Percentiles rank a stretch among this genome's conserved stretches.
Conservation (phyloP, 2,113 vertebrate species). For the Tragelaphus imberbis region DNA sequence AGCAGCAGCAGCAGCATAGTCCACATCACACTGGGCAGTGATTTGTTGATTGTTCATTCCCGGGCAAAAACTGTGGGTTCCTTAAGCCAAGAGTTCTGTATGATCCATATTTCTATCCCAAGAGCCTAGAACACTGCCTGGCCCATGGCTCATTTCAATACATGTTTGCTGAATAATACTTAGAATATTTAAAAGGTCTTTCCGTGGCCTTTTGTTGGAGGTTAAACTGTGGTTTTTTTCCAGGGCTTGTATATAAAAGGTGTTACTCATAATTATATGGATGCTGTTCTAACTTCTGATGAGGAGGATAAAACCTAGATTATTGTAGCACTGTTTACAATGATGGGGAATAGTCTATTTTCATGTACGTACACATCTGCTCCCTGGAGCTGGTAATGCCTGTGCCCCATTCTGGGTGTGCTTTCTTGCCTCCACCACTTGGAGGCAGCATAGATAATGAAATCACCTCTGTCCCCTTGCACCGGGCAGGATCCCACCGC, state of each 20-base stretch:
- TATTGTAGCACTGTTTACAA: background rate
- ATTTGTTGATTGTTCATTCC: background rate
- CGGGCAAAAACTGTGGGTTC: background rate
- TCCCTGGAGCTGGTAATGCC: background rate
- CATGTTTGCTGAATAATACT: background rate
- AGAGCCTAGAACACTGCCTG: background rate
- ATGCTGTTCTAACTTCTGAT: background rate
- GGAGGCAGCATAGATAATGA: slow-evolving; percentile 72
- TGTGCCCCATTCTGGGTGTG: background rate
- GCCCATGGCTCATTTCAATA: background rate
- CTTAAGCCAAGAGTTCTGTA: background rate
- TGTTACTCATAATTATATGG: background rate
- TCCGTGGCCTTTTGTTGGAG: background rate
- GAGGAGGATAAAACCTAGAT: background rate
- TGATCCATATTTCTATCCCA: background rate
- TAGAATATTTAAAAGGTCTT: background rate
- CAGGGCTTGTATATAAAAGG: background rate
- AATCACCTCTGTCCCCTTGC: background rate
- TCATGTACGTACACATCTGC: rapidly evolving
- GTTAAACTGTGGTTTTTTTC: background rate
- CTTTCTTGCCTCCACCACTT: slow-evolving; percentile 44
- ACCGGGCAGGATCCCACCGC: too few relatives aligned
- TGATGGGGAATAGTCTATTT: rapidly evolving
- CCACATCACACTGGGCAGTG: background rate
- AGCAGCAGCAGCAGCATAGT: too few relatives aligned